phyloP scores from a whole-genome alignment of 2,888 invertebrate genomes.

The Ischnura elegans region DNA sequence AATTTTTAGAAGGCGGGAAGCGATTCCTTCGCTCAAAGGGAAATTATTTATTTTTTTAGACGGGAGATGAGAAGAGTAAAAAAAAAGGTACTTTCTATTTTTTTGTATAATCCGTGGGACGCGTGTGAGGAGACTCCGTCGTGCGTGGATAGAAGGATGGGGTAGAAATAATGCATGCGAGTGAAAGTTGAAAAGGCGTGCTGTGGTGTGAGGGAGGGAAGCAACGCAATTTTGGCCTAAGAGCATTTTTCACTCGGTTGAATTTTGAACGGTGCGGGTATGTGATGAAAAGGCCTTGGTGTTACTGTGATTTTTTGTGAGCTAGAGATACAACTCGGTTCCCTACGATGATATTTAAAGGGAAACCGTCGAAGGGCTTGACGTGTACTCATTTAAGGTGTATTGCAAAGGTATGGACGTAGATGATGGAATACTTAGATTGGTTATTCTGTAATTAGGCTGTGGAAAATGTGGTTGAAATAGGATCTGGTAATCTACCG shows the following conservation, averaged over 20 bases:
- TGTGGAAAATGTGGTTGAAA: background rate
- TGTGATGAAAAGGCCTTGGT: conserved; percentile 33
- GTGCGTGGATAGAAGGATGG: background rate
- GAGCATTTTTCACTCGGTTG: background rate
- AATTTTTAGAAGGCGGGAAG: background rate
- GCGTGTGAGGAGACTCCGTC: background rate
- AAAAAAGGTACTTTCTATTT: background rate
- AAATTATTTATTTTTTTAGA: background rate
- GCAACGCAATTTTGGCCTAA: background rate
- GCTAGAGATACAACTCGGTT: background rate
- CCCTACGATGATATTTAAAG: background rate
- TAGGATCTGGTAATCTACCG: no score
- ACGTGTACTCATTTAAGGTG: background rate
- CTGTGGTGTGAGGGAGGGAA: background rate
- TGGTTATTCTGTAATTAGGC: background rate
- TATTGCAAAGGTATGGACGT: background rate
- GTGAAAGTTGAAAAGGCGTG: conserved; percentile 5
- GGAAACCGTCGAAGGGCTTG: background rate
- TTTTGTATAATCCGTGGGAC: background rate
- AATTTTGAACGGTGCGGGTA: background rate
- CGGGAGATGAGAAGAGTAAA: background rate
- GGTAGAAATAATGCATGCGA: background rate
- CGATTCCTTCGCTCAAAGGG: background rate
- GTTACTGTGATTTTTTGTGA: background rate
- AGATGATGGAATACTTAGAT: background rate